Conservation (phyloP, 2,888 invertebrate genomes). For the Noctua comes region DNA sequence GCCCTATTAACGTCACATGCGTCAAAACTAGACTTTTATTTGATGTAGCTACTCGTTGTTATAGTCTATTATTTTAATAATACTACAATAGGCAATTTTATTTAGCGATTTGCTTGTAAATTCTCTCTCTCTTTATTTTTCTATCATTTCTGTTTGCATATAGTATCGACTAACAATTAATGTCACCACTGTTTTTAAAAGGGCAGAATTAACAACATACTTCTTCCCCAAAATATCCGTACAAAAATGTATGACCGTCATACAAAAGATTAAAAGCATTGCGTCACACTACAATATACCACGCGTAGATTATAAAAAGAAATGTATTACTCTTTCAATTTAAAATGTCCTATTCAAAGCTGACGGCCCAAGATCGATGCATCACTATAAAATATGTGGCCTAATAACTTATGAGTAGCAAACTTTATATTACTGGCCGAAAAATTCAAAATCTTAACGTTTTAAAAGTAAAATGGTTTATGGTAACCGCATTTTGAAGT, state of each 20-base stretch:
- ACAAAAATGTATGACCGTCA: slow-evolving; percentile 39
- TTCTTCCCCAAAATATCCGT: slow-evolving; percentile 15
- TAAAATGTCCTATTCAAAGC: slow-evolving; percentile 82
- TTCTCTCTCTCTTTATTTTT: slow-evolving; percentile 3
- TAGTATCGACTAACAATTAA: neutral
- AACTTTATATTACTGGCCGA: slow-evolving; percentile 46
- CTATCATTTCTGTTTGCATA: neutral
- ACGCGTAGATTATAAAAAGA: slow-evolving; percentile 77
- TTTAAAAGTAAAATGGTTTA: slow-evolving; percentile 62
- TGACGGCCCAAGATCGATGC: slow-evolving; percentile 81
- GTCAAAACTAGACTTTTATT: slow-evolving; percentile 6
- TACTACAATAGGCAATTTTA: neutral
- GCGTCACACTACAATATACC: slow-evolving; percentile 67
- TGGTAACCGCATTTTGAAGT: slow-evolving; percentile 47
- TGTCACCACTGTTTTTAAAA: neutral
- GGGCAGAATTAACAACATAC: slow-evolving; percentile 28
- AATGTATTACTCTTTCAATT: slow-evolving; percentile 80
- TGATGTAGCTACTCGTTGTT: neutral
- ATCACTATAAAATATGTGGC: slow-evolving; percentile 81
- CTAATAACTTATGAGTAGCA: slow-evolving; percentile 75
- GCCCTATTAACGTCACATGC: slow-evolving; percentile 34
- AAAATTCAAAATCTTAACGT: slow-evolving; percentile 32
- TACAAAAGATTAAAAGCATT: slow-evolving; percentile 57
- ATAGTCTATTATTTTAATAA: slow-evolving; percentile 25
- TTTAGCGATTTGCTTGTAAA: neutral